phyloP scores from a whole-genome alignment of 2,888 invertebrate species.

The Meloe dianella region DNA sequence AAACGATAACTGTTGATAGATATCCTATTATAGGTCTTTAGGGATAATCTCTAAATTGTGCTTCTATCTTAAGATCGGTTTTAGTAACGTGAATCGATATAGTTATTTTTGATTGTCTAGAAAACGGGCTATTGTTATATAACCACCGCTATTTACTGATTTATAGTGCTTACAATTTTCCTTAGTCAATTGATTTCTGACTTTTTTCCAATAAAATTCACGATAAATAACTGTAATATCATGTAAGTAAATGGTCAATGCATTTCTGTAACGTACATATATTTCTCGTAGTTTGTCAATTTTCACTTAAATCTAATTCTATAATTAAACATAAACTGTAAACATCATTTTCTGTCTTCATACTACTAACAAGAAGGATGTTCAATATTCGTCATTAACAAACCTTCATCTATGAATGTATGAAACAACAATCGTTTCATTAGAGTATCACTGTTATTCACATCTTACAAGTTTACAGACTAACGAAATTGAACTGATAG shows the following conservation, averaged over 20 bases:
- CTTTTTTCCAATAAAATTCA: neutral
- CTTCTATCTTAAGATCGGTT: slow-evolving; percentile 31
- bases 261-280: slow-evolving; percentile 9
- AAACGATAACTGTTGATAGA: slow-evolving; percentile 35
- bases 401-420: neutral
- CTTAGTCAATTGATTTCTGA: neutral
- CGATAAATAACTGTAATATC: neutral
- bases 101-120: slow-evolving; percentile 30
- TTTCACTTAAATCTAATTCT: slow-evolving; percentile 23
- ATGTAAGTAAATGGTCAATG: slow-evolving; percentile 20
- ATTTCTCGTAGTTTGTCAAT: slow-evolving; percentile 23
- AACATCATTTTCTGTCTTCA: slow-evolving; percentile 21
- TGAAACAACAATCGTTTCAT: too few species aligned
- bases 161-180: slow-evolving; percentile 25
- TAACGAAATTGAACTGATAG: neutral
- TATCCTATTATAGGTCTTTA: slow-evolving; percentile 32
- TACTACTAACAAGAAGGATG: neutral
- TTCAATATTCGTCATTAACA: neutral
- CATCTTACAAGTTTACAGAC: neutral
- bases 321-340: slow-evolving; percentile 19
- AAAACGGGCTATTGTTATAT: slow-evolving; percentile 26
- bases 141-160: slow-evolving; percentile 22
- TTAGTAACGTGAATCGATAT: slow-evolving; percentile 30
- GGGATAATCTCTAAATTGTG: slow-evolving; percentile 32
- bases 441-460: neutral